Conservation (phyloP, 2,888 invertebrate genomes). For the Acleris sparsana region DNA sequence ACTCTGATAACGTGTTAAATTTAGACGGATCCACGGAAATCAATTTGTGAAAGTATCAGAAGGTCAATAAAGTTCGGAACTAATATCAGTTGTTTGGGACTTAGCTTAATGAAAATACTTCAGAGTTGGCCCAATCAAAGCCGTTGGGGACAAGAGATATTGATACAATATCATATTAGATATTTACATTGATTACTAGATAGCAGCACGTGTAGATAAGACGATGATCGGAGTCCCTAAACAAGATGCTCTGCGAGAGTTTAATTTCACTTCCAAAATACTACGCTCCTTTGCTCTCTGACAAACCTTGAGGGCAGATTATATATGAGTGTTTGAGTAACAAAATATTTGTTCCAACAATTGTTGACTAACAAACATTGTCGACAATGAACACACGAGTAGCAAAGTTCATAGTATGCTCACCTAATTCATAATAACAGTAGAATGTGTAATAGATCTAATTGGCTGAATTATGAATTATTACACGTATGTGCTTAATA, state of each 20-base stretch:
- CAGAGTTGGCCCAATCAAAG: background rate
- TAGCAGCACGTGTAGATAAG: background rate
- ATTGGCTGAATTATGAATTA: conserved; percentile 26
- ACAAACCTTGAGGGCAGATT: too few species aligned
- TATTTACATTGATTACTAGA: conserved; percentile 5
- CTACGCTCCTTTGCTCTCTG: too few species aligned
- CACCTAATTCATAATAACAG: background rate
- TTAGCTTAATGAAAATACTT: conserved; percentile 23
- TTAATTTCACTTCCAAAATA: too few species aligned
- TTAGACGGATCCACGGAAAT: background rate
- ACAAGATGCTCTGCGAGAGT: too few species aligned
- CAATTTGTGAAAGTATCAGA: background rate
- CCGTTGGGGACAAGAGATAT: conserved; percentile 1
- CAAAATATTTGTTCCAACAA: too few species aligned
- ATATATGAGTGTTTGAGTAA: too few species aligned
- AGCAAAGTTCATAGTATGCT: conserved; percentile 4
- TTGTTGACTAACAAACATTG: background rate
- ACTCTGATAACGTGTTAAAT: background rate
- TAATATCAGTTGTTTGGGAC: conserved; percentile 12
- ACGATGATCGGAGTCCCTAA: too few species aligned
- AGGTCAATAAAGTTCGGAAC: conserved; percentile 13
- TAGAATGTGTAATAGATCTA: conserved; percentile 5
- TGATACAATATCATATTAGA: conserved; percentile 7
- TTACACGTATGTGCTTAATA: conserved; percentile 3
- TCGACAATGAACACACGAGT: too few species aligned